Evolutionary conservation across 2,113 vertebrate genomes (phyloP), one percentile per base, ranked within the genome.

Genomic region (Chitala chitala): DNA sequence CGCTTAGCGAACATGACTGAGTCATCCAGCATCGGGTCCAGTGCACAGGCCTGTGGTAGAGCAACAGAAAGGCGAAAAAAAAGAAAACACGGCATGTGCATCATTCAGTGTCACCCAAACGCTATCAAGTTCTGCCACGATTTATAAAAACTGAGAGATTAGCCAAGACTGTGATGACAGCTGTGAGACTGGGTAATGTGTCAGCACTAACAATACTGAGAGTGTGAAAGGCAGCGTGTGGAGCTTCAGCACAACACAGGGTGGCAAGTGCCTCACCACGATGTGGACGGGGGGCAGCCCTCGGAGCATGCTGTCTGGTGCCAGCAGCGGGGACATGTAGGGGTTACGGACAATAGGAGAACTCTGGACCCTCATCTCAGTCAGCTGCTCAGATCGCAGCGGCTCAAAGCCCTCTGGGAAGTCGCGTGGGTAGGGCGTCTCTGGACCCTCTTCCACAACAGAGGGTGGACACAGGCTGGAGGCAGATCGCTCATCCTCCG

Each of bases 11-110:
- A 92, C 93, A 93, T 94, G 81, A 96, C 93, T 0, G 95, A 94
- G 86, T 96, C 94, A 1, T 96, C 95, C 81, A 96, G 84, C 89
- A 96, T 95, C 55, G 95, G 94, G 86, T 96, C 95, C 75, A 96
- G 82, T 1, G 93, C 93, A 24, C 94, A 95, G 0, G 95, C 95
- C 95, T 96, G 80, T 10, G 42, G 44, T 13, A 6, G 33, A 9
- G 2, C 22, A 66, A 65, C 31, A 31, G 24, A 12, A 46, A 38
- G 24, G 44, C 44, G 64, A 73, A 24, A 12, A n/a, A 22, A 22
- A 44, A 55, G 58, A 6, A 42, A 46, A 26, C 26, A 61, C 22
- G 46, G 3, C 50, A 51, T 36, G 48, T 29, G 31, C 33, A 38
- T 13, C 29, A n/a, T n/a, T 29, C 31, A 36, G 33, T 6, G 38